Percentiles rank a stretch among this genome's conserved stretches.
Evolutionary conservation across 1,140 invertebrate species (phyloP).

Genomic region (Caenorhabditis briggsae): DNA sequence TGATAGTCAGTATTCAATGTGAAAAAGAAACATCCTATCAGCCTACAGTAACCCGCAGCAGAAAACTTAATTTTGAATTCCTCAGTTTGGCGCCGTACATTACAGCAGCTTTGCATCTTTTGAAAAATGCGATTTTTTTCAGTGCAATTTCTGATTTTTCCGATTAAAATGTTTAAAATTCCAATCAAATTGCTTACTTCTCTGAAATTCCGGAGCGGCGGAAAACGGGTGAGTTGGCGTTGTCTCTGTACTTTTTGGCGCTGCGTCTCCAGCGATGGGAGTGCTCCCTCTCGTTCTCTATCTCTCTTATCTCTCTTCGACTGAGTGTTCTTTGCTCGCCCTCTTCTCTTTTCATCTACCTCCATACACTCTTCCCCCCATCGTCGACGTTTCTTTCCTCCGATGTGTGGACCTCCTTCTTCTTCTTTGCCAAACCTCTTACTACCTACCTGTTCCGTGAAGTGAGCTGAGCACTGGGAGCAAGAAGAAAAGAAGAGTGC

Average conservation of each 20-base stretch:
- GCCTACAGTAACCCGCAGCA: too few species aligned
- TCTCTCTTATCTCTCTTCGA: constrained; percentile 32
- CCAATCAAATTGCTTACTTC: too few species aligned
- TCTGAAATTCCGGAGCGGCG: background rate
- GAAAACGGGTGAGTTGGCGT: constrained; percentile 21
- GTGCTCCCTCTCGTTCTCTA: constrained; percentile 47
- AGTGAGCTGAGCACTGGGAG: constrained; percentile 22
- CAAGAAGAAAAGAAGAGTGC: background rate
- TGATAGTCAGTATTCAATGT: too few species aligned
- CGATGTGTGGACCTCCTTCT: constrained; percentile 54
- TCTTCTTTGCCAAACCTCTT: constrained; percentile 54
- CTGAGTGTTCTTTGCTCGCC: constrained; percentile 38
- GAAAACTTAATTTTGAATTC: background rate
- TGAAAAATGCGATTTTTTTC: background rate
- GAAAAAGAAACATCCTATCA: too few species aligned
- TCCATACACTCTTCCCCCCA: constrained; percentile 17
- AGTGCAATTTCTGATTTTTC: too few species aligned
- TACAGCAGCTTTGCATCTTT: background rate
- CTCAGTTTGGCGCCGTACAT: background rate
- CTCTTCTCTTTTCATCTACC: constrained; percentile 39
- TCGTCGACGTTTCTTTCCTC: constrained; percentile 43
- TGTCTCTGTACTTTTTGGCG: constrained; percentile 29
- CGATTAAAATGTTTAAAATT: too few species aligned
- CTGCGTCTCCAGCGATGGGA: constrained; percentile 41
- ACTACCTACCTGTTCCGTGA: constrained; percentile 55